phyloP scores from a whole-genome alignment of 1,140 invertebrate genomes.

The Drosophila asahinai region DNA sequence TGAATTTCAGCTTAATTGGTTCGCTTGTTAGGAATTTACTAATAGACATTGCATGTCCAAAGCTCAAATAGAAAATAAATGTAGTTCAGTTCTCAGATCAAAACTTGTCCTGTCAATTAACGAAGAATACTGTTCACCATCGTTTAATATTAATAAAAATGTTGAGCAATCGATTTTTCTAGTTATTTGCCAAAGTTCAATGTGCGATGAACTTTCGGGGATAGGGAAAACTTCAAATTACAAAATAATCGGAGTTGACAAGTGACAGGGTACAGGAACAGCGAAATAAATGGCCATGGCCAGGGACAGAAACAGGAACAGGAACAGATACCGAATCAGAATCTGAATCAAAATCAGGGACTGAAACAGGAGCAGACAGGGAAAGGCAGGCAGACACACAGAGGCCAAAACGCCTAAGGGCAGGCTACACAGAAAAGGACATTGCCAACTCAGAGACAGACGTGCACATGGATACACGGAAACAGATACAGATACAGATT shows the following conservation, averaged over 20 bases:
- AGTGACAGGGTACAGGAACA: constrained; percentile 33
- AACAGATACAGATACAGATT: constrained; percentile 35
- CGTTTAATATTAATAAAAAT: background rate
- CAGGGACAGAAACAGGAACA: constrained; percentile 12
- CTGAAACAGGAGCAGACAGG: constrained; percentile 19
- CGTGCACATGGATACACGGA: constrained; percentile 12
- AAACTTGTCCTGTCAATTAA: constrained; percentile 22
- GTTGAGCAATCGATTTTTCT: constrained; percentile 8
- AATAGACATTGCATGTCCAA: background rate
- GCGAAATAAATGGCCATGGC: constrained; percentile 40
- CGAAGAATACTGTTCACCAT: background rate
- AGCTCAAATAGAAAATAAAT: constrained; percentile 1
- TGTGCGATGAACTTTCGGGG: constrained; percentile 2
- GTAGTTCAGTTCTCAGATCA: background rate
- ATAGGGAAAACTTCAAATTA: constrained; percentile 32
- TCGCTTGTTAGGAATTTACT: background rate
- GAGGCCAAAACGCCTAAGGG: constrained; percentile 34
- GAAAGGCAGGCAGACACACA: constrained; percentile 12
- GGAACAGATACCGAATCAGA: constrained; percentile 3
- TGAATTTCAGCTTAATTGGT: constrained; percentile 22
- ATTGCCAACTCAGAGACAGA: constrained; percentile 10
- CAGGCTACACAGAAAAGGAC: constrained; percentile 23
- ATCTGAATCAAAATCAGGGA: constrained; percentile 28
- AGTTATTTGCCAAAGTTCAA: constrained; percentile 22
- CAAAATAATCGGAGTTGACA: constrained; percentile 47